phyloP scores from a whole-genome alignment of 2,113 vertebrate species.

The Gavia stellata region DNA sequence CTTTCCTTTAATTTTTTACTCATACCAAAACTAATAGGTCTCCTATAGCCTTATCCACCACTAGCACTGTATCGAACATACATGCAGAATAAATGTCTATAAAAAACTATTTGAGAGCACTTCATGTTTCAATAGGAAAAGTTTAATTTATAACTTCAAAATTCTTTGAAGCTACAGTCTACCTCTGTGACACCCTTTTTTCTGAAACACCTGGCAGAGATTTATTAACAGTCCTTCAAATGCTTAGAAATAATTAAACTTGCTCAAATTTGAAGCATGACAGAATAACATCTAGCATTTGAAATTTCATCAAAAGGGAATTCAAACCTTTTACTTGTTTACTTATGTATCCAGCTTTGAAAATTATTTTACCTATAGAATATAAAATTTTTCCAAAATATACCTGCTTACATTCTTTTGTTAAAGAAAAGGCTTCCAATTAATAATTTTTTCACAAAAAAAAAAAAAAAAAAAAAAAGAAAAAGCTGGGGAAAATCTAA shows the following conservation, averaged over 20 bases:
- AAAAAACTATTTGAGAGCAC: background rate
- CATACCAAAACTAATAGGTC: background rate
- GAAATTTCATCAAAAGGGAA: background rate
- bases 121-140: background rate
- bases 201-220: background rate
- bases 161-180: background rate
- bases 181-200: background rate
- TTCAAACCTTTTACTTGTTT: background rate
- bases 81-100: background rate
- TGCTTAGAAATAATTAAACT: background rate
- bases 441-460: background rate
- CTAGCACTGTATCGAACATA: rapidly evolving
- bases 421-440: background rate
- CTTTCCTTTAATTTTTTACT: background rate
- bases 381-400: background rate
- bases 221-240: background rate
- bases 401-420: background rate
- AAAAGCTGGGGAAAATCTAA: background rate
- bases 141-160: background rate
- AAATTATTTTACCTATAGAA: background rate
- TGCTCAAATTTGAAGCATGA: background rate
- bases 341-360: background rate
- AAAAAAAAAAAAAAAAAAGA: background rate
- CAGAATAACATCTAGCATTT: background rate
- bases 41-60: background rate